Base-by-base conservation (phyloP, 2,888 invertebrate species). In the Chymomyza fuscimana region DNA sequence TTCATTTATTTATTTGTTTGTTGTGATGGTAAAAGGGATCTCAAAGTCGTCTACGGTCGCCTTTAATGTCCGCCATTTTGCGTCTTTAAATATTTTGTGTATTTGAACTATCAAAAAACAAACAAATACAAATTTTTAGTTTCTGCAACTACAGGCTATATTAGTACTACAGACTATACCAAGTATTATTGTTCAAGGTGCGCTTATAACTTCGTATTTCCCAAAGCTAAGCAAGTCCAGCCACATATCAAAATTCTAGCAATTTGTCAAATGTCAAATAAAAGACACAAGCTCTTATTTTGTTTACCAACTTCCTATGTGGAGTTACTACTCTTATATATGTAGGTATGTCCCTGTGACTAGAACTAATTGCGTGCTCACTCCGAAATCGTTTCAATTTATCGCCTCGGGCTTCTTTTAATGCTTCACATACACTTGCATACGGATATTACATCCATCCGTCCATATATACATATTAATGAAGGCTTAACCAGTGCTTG, bases 321-420 rank as follows among this genome's bases (percentile, higher is more conserved):
- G 50, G 51, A 10, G 56, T 66, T 16, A 22, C 22, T 4, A 16
- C 25, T 25, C 25, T 25, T 25, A 25, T 25, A 29, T 54, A 19
- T 66, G 51, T 54, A 22, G 10, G 40, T 25, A 64, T 77, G 68
- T 72, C 66, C 70, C 74, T 73, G 69, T 62, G 81, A 76, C 81
- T 82, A 81, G 84, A 83, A 84, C 83, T 83, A 83, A 83, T 83
- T 87, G 83, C 88, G 84, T 88, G 86, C 77, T 87, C 88, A 86
- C 78, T 74, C 80, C 84, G 70, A 77, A 88, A 84, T 87, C 77
- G 76, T 83, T 83, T 85, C 86, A 81, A 87, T 85, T 87, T 86
- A 85, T 88, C 86, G 85, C 88, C 86, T 75, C 84, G 36, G 88
- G 88, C 77, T 86, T 78, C 77, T 81, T 88, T 84, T 83, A 50